A percentile compares a stretch with the other conserved stretches of the same genome.
These are phyloP conservation scores for Odobenus rosmarus DNA, from an alignment of 2,113 vertebrate genomes.

Conservation along the genomic window DNA sequence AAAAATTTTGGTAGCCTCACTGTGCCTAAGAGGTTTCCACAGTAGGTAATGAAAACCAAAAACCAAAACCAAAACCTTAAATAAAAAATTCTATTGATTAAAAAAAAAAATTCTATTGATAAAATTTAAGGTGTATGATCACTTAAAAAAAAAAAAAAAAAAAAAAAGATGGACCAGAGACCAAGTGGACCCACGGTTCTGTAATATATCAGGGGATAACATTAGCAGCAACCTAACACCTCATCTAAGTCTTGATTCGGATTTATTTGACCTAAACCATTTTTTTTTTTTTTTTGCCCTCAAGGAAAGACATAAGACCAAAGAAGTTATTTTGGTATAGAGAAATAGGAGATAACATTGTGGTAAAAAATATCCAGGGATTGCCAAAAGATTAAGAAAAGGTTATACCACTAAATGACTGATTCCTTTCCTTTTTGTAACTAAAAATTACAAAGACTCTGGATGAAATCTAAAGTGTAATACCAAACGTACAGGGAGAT, in stretches of 20 bases:
- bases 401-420: background rate
- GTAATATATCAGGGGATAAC: background rate
- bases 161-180: background rate
- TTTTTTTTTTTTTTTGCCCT: background rate
- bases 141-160: background rate
- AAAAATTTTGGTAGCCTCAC: background rate
- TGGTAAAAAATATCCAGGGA: background rate
- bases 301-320: background rate
- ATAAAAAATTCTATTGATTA: background rate
- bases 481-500: background rate
- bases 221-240: background rate
- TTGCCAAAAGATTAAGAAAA: background rate
- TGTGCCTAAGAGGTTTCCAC: background rate
- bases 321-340: background rate
- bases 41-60: conserved; percentile 30
- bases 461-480: background rate
- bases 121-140: background rate
- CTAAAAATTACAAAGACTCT: conserved; percentile 41
- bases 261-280: background rate
- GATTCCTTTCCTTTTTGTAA: conserved; percentile 4
- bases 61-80: background rate
- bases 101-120: background rate
- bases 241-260: background rate
- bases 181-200: background rate
- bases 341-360: background rate